Percentiles rank a stretch among this genome's conserved stretches.
These are phyloP conservation scores for Gobio gobio DNA, from an alignment of 2,113 vertebrate species.

Conservation along the genomic window DNA sequence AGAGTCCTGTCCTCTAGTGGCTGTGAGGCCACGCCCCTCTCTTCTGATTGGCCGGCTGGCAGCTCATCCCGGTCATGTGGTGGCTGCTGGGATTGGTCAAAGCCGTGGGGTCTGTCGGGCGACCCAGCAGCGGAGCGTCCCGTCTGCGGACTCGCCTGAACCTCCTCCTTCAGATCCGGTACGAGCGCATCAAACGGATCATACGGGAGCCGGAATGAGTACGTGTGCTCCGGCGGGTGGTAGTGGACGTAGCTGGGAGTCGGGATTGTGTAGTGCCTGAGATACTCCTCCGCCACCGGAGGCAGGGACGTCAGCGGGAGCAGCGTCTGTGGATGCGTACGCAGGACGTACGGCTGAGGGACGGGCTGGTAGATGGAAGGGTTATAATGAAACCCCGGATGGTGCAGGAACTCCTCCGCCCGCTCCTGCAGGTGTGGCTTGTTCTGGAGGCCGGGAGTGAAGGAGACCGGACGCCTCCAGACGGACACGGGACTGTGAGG, in stretches of 20 bases:
- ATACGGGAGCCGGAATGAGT: neutral
- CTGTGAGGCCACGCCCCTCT: slow-evolving; percentile 54
- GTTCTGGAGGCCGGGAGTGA: neutral
- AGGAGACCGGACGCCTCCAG: neutral
- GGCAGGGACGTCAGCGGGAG: slow-evolving; percentile 54
- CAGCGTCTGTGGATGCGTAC: slow-evolving; percentile 73
- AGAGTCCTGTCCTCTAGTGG: slow-evolving; percentile 60
- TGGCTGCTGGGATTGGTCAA: slow-evolving; percentile 59
- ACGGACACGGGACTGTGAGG: neutral
- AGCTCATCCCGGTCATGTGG: slow-evolving; percentile 52
- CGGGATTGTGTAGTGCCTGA: slow-evolving; percentile 79
- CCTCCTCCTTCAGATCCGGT: slow-evolving; percentile 65
- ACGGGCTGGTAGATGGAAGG: slow-evolving; percentile 67
- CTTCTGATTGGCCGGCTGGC: slow-evolving; percentile 68
- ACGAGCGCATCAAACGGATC: slow-evolving; percentile 58
- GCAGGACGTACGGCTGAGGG: slow-evolving; percentile 64
- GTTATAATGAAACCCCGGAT: slow-evolving; percentile 79
- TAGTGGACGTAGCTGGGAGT: slow-evolving; percentile 58
- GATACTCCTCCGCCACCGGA: slow-evolving; percentile 76
- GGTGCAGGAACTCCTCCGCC: neutral
- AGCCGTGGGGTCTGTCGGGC: slow-evolving; percentile 85
- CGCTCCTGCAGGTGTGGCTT: slow-evolving; percentile 68
- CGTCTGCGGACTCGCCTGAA: slow-evolving; percentile 80
- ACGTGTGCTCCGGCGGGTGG: slow-evolving; percentile 64
- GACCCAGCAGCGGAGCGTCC: slow-evolving; percentile 88